Evolutionary conservation across 2,113 vertebrate genomes (phyloP).

Genomic region (Misgurnus mizolepis): DNA sequence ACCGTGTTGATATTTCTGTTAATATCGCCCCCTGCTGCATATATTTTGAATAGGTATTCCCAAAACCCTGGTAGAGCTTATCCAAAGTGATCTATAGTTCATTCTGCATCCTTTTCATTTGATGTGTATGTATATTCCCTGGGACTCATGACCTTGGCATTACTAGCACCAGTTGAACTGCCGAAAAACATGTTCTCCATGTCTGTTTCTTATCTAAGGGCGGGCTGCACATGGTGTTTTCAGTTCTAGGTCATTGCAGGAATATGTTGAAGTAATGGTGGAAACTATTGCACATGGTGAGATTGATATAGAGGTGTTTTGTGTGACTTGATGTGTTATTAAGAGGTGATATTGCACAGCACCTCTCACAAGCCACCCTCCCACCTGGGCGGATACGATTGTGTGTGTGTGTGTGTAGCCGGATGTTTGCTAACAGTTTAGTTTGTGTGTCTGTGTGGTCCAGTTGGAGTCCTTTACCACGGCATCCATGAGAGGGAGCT

Average conservation of each 20-base stretch:
- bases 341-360: slow-evolving; percentile 11
- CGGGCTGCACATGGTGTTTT: neutral
- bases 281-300: neutral
- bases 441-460: slow-evolving; percentile 30
- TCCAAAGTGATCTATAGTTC: too few relatives aligned
- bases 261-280: too few relatives aligned
- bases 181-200: neutral
- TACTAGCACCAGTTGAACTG: too few relatives aligned
- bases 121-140: too few relatives aligned
- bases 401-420: slow-evolving; percentile 15
- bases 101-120: too few relatives aligned
- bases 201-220: neutral
- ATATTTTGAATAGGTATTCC: neutral
- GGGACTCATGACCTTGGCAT: too few relatives aligned
- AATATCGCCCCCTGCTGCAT: slow-evolving; percentile 47
- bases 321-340: neutral
- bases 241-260: neutral
- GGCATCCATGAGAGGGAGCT: slow-evolving; percentile 11
- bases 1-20: slow-evolving; percentile 13
- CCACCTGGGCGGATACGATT: neutral
- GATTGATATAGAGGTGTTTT: neutral
- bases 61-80: too few relatives aligned
- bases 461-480: slow-evolving; percentile 28
- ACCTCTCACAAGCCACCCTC: slow-evolving; percentile 4
- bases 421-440: slow-evolving; percentile 20